Percentiles rank a stretch among this genome's conserved stretches.
These are phyloP conservation scores for Drosophila prosaltans DNA, from an alignment of 1,140 invertebrate genomes.

Conservation along the genomic window DNA sequence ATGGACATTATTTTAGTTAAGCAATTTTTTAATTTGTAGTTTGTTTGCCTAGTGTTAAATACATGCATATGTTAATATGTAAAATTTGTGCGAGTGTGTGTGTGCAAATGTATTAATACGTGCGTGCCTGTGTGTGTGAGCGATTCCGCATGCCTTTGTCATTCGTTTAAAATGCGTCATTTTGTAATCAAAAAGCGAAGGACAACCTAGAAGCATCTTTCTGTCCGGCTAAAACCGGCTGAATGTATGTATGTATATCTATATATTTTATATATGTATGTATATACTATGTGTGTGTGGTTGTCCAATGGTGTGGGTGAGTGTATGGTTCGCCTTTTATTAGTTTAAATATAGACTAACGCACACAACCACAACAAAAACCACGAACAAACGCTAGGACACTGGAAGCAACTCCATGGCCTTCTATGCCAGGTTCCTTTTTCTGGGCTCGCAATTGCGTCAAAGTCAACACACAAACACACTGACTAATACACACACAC, in stretches of 20 bases:
- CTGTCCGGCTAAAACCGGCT: conserved; percentile 42
- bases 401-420: conserved; percentile 15
- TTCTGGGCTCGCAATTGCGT: conserved; percentile 66
- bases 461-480: conserved; percentile 54
- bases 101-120: conserved; percentile 10
- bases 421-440: conserved; percentile 22
- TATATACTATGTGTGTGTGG: background rate
- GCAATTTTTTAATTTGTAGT: background rate
- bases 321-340: conserved; percentile 66
- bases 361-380: background rate
- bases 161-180: conserved; percentile 39
- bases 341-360: conserved; percentile 77
- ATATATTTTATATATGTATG: too few relatives aligned
- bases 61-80: background rate
- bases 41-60: background rate
- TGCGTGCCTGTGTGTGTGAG: conserved; percentile 27
- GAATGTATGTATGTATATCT: conserved; percentile 1
- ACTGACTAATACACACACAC: conserved; percentile 24
- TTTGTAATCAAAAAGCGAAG: conserved; percentile 44
- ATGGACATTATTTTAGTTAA: background rate
- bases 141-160: conserved; percentile 24
- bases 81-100: conserved; percentile 12
- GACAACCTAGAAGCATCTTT: conserved; percentile 6
- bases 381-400: conserved; percentile 13
- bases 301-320: background rate